Evolutionary conservation across 2,797 vertebrate species (phyloP).

Genomic region (Knipowitschia caucasica): DNA sequence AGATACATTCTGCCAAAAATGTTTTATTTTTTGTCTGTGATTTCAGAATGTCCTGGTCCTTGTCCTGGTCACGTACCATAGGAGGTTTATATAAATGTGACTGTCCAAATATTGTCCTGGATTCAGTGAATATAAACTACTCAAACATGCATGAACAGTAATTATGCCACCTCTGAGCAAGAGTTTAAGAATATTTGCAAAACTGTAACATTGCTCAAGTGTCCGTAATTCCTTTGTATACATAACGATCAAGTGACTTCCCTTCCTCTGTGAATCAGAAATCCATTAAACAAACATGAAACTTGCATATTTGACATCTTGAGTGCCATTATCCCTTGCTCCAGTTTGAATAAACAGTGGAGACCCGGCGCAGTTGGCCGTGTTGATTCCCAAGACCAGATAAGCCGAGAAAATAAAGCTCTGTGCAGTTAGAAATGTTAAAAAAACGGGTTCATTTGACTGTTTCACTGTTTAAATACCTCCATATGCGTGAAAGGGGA

Average conservation of each 20-base stretch:
- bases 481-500: conserved; percentile 50
- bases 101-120: too few relatives aligned
- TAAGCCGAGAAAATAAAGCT: conserved; percentile 63
- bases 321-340: conserved; percentile 47
- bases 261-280: conserved; percentile 37
- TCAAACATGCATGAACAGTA: too few relatives aligned
- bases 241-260: conserved; percentile 10
- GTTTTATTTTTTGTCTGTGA: too few relatives aligned
- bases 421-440: conserved; percentile 14
- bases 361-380: conserved; percentile 22
- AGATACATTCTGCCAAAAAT: too few relatives aligned
- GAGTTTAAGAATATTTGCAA: not conserved
- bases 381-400: conserved; percentile 52
- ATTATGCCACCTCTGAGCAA: not conserved
- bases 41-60: too few relatives aligned
- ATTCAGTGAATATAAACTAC: too few relatives aligned
- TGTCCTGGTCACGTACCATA: too few relatives aligned
- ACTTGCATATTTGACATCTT: conserved; percentile 37
- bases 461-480: conserved; percentile 50
- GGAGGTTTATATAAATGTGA: too few relatives aligned
- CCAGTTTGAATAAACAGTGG: conserved; percentile 54
- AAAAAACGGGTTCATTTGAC: conserved; percentile 38
- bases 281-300: conserved; percentile 32
- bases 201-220: conserved; percentile 1
- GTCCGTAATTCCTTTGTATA: conserved; percentile 1